A percentile compares a stretch with the other conserved stretches of the same genome.
Conservation (phyloP, 1,140 invertebrate genomes). For the Heliconius nattereri region DNA sequence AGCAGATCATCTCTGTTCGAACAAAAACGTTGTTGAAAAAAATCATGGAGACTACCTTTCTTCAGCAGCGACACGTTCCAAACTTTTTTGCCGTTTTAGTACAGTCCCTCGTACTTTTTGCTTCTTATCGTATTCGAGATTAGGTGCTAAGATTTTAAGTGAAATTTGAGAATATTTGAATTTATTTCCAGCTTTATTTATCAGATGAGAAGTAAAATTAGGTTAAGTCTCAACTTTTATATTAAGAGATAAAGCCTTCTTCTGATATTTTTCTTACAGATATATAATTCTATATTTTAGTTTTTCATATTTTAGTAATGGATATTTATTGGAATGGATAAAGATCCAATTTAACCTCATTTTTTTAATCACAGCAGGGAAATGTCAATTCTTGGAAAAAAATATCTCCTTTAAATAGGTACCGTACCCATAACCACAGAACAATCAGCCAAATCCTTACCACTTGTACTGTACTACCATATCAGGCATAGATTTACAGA, state of each 20-base stretch:
- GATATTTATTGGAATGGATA: no score
- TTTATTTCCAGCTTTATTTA: slow-evolving; percentile 37
- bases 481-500: background rate
- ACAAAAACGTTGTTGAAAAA: slow-evolving; percentile 2
- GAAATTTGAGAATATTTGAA: slow-evolving; percentile 47
- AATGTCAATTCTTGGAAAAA: no score
- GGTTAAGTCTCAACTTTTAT: background rate
- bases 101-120: slow-evolving; percentile 52
- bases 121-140: slow-evolving; percentile 67
- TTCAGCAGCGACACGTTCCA: slow-evolving; percentile 19
- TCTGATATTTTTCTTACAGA: no score
- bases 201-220: background rate
- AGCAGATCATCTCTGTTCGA: background rate
- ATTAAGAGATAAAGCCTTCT: no score
- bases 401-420: no score
- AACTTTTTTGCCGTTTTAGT: slow-evolving; percentile 42
- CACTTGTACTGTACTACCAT: no score
- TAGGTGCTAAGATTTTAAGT: slow-evolving; percentile 64
- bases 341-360: no score
- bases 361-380: no score
- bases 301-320: no score
- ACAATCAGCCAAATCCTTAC: no score
- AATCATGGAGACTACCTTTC: slow-evolving; percentile 5
- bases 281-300: no score
- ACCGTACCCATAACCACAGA: no score